Evolutionary conservation across 2,888 invertebrate genomes (phyloP).

Genomic region (Ichneumoninae sp.): DNA sequence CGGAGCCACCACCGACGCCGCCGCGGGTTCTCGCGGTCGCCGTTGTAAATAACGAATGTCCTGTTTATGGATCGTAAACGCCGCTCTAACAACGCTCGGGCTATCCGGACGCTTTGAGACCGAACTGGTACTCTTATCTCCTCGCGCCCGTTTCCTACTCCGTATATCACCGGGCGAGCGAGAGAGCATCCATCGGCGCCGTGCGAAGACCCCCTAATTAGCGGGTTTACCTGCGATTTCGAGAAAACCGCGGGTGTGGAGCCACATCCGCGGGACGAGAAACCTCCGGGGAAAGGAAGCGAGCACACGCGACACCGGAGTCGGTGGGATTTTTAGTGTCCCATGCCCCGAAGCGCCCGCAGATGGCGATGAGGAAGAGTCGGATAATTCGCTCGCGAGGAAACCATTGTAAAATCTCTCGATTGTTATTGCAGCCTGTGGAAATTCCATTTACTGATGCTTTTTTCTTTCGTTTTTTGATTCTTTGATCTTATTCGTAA

Average conservation of each 20-base stretch:
- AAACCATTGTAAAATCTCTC: background rate
- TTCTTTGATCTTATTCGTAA: background rate
- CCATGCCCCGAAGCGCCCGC: conserved; percentile 39
- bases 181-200: conserved; percentile 28
- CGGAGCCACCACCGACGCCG: conserved; percentile 49
- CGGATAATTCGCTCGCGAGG: background rate
- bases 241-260: conserved; percentile 47
- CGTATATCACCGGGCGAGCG: conserved; percentile 75
- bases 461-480: background rate
- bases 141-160: conserved; percentile 73
- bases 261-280: conserved; percentile 58
- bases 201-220: conserved; percentile 65
- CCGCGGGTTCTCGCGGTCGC: conserved; percentile 67
- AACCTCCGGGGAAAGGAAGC: conserved; percentile 7
- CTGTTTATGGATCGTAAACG: conserved; percentile 82
- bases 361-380: background rate
- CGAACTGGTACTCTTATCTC: conserved; percentile 72
- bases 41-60: conserved; percentile 80
- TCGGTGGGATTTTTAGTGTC: conserved; percentile 47
- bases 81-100: conserved; percentile 75
- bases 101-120: conserved; percentile 68
- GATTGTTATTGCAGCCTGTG: background rate
- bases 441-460: background rate
- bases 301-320: conserved; percentile 46
- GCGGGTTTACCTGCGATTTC: conserved; percentile 62